Percentiles rank a stretch among this genome's conserved stretches.
Conservation (phyloP, 2,113 vertebrate genomes). For the Peromyscus maniculatus region DNA sequence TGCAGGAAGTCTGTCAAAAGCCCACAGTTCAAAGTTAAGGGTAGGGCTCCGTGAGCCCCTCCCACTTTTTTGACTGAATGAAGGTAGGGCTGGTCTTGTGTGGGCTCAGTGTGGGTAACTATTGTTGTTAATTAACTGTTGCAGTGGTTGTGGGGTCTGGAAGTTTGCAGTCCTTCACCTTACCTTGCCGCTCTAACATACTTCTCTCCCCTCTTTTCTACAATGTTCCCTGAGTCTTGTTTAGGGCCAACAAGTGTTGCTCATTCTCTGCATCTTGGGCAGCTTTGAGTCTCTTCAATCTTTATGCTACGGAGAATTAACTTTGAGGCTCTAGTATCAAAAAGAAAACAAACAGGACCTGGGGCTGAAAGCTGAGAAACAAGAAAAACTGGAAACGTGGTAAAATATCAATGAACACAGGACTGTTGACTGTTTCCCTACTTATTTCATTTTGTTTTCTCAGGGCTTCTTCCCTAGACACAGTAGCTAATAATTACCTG, state of each 20-base stretch:
- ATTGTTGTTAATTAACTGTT: background rate
- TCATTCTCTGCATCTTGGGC: background rate
- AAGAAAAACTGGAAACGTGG: background rate
- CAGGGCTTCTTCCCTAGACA: background rate
- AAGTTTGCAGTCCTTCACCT: background rate
- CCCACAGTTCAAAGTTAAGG: background rate
- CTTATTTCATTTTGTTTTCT: background rate
- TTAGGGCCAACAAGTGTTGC: background rate
- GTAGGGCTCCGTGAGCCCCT: background rate
- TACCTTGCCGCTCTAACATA: too few species aligned
- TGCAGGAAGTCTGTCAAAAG: too few species aligned
- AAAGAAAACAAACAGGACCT: background rate
- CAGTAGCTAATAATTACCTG: background rate
- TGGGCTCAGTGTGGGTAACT: background rate
- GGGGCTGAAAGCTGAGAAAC: background rate
- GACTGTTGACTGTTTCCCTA: background rate
- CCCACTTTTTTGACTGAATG: too few species aligned
- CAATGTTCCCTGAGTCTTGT: background rate
- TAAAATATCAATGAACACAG: background rate
- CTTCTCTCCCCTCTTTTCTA: background rate
- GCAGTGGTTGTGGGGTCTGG: background rate
- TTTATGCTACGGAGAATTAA: background rate
- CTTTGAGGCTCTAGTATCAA: background rate
- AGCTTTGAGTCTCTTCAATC: background rate
- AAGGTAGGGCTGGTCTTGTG: background rate